Percentiles rank a stretch among this genome's conserved stretches.
phyloP scores from a whole-genome alignment of 2,888 invertebrate species.

The Cheilosia scutellata region DNA sequence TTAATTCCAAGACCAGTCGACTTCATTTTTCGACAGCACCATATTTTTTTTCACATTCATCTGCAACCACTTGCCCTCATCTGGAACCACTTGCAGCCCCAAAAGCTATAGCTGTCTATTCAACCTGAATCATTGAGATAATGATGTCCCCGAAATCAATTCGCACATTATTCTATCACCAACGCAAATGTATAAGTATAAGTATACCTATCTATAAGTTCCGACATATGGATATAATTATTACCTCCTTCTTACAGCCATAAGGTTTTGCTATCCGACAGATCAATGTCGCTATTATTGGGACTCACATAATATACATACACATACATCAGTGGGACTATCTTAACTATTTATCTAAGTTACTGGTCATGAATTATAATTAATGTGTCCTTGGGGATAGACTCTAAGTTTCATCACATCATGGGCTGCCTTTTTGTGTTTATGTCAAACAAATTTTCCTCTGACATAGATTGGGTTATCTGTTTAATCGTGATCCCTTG shows the following conservation, averaged over 20 bases:
- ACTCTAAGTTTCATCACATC: background rate
- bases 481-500: background rate
- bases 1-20: no score
- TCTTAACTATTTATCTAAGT: conserved; percentile 17
- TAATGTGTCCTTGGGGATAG: conserved; percentile 28
- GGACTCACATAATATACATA: conserved; percentile 10
- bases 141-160: no score
- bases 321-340: conserved; percentile 1
- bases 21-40: no score
- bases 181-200: background rate
- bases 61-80: no score
- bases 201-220: background rate
- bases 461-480: conserved; percentile 12
- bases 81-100: no score
- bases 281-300: conserved; percentile 1
- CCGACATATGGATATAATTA: background rate
- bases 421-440: background rate
- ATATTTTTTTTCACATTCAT: no score
- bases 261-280: conserved; percentile 2
- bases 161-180: no score
- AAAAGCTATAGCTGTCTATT: no score
- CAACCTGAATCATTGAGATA: no score
- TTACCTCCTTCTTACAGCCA: background rate
- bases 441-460: background rate
- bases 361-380: conserved; percentile 46